These are phyloP conservation scores for Phrynocephalus guinanensis DNA, from an alignment of 2,797 vertebrate species.

Conservation along the genomic window DNA sequence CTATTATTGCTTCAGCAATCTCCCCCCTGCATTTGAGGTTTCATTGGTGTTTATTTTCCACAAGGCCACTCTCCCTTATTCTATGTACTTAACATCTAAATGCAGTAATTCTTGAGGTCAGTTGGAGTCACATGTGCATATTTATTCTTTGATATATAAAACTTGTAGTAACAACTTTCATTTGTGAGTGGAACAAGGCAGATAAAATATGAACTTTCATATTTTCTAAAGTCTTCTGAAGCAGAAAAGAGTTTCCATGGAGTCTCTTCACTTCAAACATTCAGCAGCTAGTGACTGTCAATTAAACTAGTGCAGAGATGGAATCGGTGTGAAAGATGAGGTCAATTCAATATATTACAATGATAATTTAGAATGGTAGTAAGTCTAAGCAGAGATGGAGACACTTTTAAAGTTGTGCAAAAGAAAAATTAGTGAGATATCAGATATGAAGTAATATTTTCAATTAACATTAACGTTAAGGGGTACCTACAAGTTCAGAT, in stretches of 20 bases:
- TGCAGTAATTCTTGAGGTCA: background rate
- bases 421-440: background rate
- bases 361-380: constrained; percentile 1
- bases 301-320: background rate
- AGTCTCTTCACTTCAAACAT: background rate
- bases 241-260: background rate
- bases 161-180: background rate
- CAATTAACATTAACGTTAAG: constrained; percentile 5
- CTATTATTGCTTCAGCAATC: background rate
- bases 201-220: background rate
- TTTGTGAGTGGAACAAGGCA: background rate
- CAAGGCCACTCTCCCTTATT: background rate
- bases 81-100: background rate
- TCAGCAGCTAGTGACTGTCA: background rate
- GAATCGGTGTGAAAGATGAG: background rate
- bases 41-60: background rate
- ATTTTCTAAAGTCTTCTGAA: background rate
- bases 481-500: background rate
- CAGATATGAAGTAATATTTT: background rate
- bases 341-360: constrained; percentile 3
- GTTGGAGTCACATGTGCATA: background rate
- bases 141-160: background rate
- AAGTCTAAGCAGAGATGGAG: background rate
- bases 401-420: background rate
- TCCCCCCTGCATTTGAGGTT: background rate